Base-by-base conservation (phyloP, 2,888 invertebrate genomes). In the Cheilosia grossa region DNA sequence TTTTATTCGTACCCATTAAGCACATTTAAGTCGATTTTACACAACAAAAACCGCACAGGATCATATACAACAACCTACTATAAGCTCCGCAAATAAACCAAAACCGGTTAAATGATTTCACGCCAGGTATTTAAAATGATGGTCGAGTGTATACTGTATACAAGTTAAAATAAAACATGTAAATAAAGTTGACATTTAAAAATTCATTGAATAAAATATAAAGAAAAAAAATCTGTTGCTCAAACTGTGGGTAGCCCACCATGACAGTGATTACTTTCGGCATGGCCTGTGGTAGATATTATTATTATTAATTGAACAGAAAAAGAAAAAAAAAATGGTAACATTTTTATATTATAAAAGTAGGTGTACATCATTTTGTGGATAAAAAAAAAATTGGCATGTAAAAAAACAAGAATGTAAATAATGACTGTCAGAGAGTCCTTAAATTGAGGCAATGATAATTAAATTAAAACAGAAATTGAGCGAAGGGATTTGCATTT, bases 151-250 rank as follows among this genome's bases (percentile, higher is more conserved):
- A 17, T 37, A 40, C n/a, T 24, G 30, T 49, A 17, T 37, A 40
- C n/a, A 9, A 56, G 19, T 15, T 6, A n/a, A 61, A 73, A 66
- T 19, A 44, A 74, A 61, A 80, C 67, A 73, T 61, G 49, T 58
- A 82, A 75, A 82, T 70, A 58, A 64, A 75, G 75, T 70, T 59
- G 70, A 40, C 70, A 82, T 70, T 82, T 82, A 82, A 70, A 66
- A 75, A 75, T 75, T 56, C 64, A 82, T 75, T 70, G 44, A 74
- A 73, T 53, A 73, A 73, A 7, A 44, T 49, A 49, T 49, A 13
- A 4, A 1, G 4, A 17, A 47, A 17, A 51, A 64, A 73, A 64
- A 6, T 1, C 24, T 64, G 64, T 53, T 74, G 73, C 73, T 54
- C 37, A 10, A 47, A 33, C 40, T 21, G 21, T 49, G 51, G 13